Base-by-base conservation (phyloP, 30 jellyfish, hydroid and myxozoan species). In the Aurelia sp. region DNA sequence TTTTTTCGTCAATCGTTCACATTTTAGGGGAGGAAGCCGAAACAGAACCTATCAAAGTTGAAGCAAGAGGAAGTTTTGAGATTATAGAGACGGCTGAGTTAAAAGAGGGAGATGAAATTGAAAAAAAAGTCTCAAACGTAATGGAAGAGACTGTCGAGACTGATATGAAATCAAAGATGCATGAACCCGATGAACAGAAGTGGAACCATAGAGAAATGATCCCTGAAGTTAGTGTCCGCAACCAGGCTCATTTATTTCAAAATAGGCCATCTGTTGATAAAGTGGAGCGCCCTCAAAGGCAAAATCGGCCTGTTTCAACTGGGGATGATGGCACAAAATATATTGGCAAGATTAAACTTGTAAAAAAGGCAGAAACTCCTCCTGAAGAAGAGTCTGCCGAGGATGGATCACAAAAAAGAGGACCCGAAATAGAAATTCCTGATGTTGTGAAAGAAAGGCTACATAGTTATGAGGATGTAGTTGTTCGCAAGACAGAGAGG, bases 261-360 rank as follows among this genome's bases (percentile, higher is more conserved):
- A 41, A 67, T 72, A 62, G 93, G 50, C 93, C 93, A 35, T 84
- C 81, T 22, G 68, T 81, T 30, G 84, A 33, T n/a, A 81, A 67
- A 33, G 81, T 61, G 13, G 81, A 68, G 8, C 74, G 27, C 58
- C 82, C 75, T 11, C 22, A 19, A 44, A 65, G 55, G 69, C 84
- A 76, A 31, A 89, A 86, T 27, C 50, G 85, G 15, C 79, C 96
- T 5, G 81, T 77, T 19, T 72, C 90, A 16, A 86, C 86, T 7
- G 78, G 79, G 21, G 48, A 61, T 21, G 96, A 86, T 63, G 96
- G 96, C 8, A 19, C 88, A 22, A 86, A 86, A 69, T 86, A 53
- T 58, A 86, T 86, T 58, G 96, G 96, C 6, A 86, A 76, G 73
- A 86, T 86, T 47, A 86, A 86, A 61, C 90, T 86, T 10, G 63